Evolutionary conservation across 2,888 invertebrate genomes (phyloP), one percentile per base, ranked within the genome.

Genomic region (Pollenia labialis): DNA sequence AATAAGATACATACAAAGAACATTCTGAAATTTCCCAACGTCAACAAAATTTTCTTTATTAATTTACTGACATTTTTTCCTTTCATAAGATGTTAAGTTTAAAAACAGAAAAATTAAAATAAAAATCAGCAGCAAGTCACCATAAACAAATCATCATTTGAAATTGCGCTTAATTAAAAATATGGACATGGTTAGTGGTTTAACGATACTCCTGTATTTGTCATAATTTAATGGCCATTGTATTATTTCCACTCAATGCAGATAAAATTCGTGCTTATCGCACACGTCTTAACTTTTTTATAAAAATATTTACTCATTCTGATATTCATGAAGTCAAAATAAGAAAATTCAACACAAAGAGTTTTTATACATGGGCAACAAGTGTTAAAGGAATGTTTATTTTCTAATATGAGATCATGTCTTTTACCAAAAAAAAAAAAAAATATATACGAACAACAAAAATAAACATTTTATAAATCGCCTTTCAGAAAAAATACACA

Each of bases 351-450:
- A 48, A 64, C 48, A 66, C 40, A 54, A 62, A 62, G 56, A 71
- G 42, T 75, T 75, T 60, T 60, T 69, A 54, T 18, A 68, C 32
- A 60, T 44, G 18, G 58, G 7, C 72, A 79, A 74, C 72, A 84
- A 84, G 84, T 84, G 79, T 84, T 79, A 72, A 83, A 84, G 46
- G 84, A 79, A 84, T 84, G 72, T 66, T 79, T 68, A 52, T 80
- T 46, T 74, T 79, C 74, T 62, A 68, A 80, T 60, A 74, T 84
- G 84, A 84, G 79, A 79, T 84, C 84, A 84, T 80, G 58, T 83
- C 58, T 83, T 77, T 44, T 46, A 9, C 54, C 44, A 60, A 32
- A 42, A 75, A 42, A 46, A 75, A 44, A 48, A 48, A 74, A 48
- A 16, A 48, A 9, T 62, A 54, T 2, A 48, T 16, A 32, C 7